Base-by-base conservation (phyloP, 2,113 vertebrate genomes). In the Nycticorax nycticorax region DNA sequence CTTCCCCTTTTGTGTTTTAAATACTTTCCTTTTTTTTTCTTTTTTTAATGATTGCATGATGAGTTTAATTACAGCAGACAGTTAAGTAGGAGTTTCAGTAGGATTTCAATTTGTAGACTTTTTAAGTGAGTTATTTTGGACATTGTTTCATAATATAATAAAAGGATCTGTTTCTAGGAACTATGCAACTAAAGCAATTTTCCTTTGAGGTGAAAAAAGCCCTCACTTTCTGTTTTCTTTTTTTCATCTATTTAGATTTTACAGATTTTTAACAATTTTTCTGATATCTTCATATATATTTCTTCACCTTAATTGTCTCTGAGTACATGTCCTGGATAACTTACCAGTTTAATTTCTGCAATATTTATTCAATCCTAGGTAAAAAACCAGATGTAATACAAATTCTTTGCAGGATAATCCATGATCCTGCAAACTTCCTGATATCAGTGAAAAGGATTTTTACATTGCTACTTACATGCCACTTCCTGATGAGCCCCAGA, bases 401-500 rank as follows among this genome's bases (percentile, higher is more conserved):
- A 84, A 88, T 63, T 90, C n/a, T 69, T 92, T 77, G 33, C 68
- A 77, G n/a, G n/a, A 71, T 85, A 74, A 77, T 88, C 32, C 80
- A 63, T 88, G 95, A 79, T 62, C 47, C 24, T 67, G 16, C 20
- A 77, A 93, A 88, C 33, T 92, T 94, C 59, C 26, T 90, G 59
- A 20, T 77, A 74, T 22, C 7, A 10, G 13, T 43, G 21, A 43
- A 84, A 89, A 69, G 18, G 24, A 57, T 92, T 94, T 85, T 96
- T 76, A 18, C 76, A 74, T 67, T 55, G 4, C 35, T 84, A 24
- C 67, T 84, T 92, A 50, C 43, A 50, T 86, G 39, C 26, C 56
- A 81, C 47, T 83, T 88, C 85, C 68, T 92, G 72, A 93, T 95
- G 83, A 95, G 73, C 23, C 26, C 27, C 47, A 78, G 73, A 86